Conservation (phyloP, 2,113 vertebrate species). For the Tor tambroides region DNA sequence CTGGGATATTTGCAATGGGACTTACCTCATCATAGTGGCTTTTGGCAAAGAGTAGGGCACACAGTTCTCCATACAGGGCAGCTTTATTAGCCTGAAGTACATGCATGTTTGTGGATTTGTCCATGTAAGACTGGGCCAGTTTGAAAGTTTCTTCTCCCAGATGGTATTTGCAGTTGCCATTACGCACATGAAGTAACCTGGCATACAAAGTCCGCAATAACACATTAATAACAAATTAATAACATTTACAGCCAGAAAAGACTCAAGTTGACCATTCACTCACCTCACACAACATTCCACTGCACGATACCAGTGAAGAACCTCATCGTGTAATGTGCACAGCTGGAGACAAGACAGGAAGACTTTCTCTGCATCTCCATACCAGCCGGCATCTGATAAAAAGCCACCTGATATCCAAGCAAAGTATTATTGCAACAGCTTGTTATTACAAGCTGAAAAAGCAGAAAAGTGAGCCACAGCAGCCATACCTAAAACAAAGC, state of each 20-base stretch:
- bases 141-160: slow-evolving; percentile 98
- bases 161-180: slow-evolving; percentile 98
- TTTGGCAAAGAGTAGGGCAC: slow-evolving; percentile 97
- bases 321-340: slow-evolving; percentile 93
- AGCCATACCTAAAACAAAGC: slow-evolving; percentile 91
- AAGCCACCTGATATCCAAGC: slow-evolving; percentile 85
- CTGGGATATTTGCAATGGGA: background rate
- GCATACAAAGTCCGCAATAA: slow-evolving; percentile 35
- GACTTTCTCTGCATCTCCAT: slow-evolving; percentile 98
- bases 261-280: slow-evolving; percentile 50
- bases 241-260: background rate
- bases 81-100: slow-evolving; percentile 97
- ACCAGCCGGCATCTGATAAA: slow-evolving; percentile 97
- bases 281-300: slow-evolving; percentile 98
- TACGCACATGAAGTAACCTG: slow-evolving; percentile 95
- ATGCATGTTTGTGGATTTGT: slow-evolving; percentile 93
- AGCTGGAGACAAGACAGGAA: slow-evolving; percentile 97
- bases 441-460: background rate
- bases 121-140: slow-evolving; percentile 95
- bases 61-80: slow-evolving; percentile 94
- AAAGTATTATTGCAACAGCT: slow-evolving; percentile 44
- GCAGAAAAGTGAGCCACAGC: background rate
- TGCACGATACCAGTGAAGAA: slow-evolving; percentile 94
- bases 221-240: background rate
- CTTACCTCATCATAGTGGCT: slow-evolving; percentile 97